Percentiles rank a stretch among this genome's conserved stretches.
Conservation (phyloP, 2,797 vertebrate genomes). For the Onychomys arenicola region DNA sequence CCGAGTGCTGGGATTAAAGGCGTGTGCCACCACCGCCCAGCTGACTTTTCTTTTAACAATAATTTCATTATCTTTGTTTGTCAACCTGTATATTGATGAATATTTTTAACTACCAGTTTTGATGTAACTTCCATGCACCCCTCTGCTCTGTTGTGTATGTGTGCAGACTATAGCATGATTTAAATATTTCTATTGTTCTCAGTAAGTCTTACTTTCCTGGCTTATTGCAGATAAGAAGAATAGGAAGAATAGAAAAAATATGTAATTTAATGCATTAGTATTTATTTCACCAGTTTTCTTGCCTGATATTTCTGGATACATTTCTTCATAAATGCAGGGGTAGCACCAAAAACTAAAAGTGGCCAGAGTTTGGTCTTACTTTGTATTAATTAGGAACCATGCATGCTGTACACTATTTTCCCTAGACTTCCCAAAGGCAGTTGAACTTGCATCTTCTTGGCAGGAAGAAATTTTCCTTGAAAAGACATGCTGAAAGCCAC, state of each 20-base stretch:
- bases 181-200: conserved; percentile 51
- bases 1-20: too few relatives aligned
- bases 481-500: conserved; percentile 38
- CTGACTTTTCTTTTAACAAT: conserved; percentile 55
- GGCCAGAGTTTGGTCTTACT: conserved; percentile 35
- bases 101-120: conserved; percentile 42
- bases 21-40: too few relatives aligned
- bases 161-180: conserved; percentile 22
- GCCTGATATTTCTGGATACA: not conserved
- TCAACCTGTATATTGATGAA: conserved; percentile 29
- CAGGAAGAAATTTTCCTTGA: conserved; percentile 47
- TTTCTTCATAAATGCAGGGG: conserved; percentile 18
- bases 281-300: conserved; percentile 46
- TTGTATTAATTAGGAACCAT: conserved; percentile 39
- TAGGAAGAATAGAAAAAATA: conserved; percentile 43
- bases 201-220: conserved; percentile 56
- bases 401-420: conserved; percentile 28
- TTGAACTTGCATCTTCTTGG: conserved; percentile 59
- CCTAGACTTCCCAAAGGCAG: not conserved
- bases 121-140: conserved; percentile 29
- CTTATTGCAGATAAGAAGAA: conserved; percentile 9
- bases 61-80: conserved; percentile 26
- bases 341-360: conserved; percentile 1
- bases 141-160: conserved; percentile 24
- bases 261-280: conserved; percentile 35